Evolutionary conservation across 2,888 invertebrate genomes (phyloP), one percentile per base, ranked within the genome.

Genomic region (Phyto melanocephala): DNA sequence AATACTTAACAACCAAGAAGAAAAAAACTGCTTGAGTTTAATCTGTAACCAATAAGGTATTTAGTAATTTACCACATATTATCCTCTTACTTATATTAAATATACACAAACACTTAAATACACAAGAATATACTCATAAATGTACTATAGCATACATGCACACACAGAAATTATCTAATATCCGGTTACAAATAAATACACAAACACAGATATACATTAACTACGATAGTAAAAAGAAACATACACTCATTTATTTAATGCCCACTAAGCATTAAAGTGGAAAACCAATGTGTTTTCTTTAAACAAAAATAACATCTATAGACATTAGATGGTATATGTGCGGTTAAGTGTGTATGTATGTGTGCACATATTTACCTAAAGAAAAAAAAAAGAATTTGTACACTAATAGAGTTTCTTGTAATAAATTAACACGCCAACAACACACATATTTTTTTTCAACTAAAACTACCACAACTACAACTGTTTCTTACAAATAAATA

Each of bases 341-440:
- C 24, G 68, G 40, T 5, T 42, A 17, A 28, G 15, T 42, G n/a
- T 56, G 24, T 28, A 28, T 42, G 7, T 42, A 17, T 42, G 24
- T 56, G 20, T 56, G n/a, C n/a, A n/a, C n/a, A n/a, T 52, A 7
- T 28, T 63, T 42, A 68, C 68, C 58, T 37, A 7, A 50, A 50
- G 63, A 58, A 72, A 70, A 11, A 54, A 11, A 24, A 52, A 33
- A 47, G 1, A 47, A 40, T 6, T 56, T 62, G 17, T 47, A 58
- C 24, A 54, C 74, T 80, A 76, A 76, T 70, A 72, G 13, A 74
- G 79, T 74, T 67, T 45, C 76, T 72, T 63, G 40, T 63, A 72
- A 72, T 63, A 81, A 72, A 81, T 72, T 77, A 77, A 81, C 77
- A 81, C 77, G 68, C 67, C 62, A 84, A 79, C n/a, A 83, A 68